Base-by-base conservation (phyloP, 2,888 invertebrate genomes). In the Sussaba pulchella region DNA sequence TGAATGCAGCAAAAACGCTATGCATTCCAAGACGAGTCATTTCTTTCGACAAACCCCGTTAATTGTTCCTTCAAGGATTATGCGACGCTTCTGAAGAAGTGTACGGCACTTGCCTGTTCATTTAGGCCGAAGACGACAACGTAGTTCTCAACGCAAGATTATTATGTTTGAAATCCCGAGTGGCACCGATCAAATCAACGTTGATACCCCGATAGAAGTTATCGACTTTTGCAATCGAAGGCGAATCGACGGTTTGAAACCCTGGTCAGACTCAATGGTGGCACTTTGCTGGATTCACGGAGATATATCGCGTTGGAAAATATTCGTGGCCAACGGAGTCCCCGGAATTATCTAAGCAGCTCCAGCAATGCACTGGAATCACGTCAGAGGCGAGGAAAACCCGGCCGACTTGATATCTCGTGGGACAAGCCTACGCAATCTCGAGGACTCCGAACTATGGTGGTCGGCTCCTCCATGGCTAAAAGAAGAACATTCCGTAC, bases 331-430 rank as follows among this genome's bases (percentile, higher is more conserved):
- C 0, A 84, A 86, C 63, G 47, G 85, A 36, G 84, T 85, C 0
- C 21, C 41, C 6, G 67, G 85, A 74, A 83, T 84, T 8, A 64
- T 76, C 45, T 54, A 83, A 74, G 6, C 61, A 1, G 59, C 81
- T 1, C 78, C 83, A 17, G 45, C 75, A 1, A 36, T 41, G 8
- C 78, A 73, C 19, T 85, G 85, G 86, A 52, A 50, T 69, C 83
- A 86, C 69, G 81, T 86, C 4, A n/a, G 41, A 8, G 82, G 83
- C 5, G 69, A 79, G 26, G 77, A 87, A 14, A 87, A 86, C 59
- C 84, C 85, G 12, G 82, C 83, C 19, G 86, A 85, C 52, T 76
- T 79, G 17, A 82, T 83, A 1, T 86, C 84, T 3, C 77, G 86
- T n/a, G 85, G 85, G 8, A 19, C 84, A 1, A 74, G 67, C 8